phyloP scores from a whole-genome alignment of 35 echinoderm and acorn worm species.

The Lytechinus variegatus region DNA sequence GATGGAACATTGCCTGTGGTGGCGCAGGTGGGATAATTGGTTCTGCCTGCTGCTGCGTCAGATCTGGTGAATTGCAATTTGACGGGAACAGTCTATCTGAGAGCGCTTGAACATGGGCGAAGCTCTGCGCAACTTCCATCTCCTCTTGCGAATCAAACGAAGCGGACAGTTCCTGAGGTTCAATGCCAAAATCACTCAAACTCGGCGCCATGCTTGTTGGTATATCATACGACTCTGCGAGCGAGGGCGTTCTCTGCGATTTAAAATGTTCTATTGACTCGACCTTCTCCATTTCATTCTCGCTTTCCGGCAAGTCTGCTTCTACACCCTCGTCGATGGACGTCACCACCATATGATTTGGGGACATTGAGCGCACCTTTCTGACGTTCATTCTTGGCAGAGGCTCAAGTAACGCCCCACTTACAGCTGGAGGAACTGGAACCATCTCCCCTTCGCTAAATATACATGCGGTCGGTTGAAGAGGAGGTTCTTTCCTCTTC shows the following conservation, averaged over 20 bases:
- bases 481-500: conserved; percentile 72
- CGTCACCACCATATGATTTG: conserved; percentile 94
- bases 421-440: conserved; percentile 69
- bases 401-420: conserved; percentile 78
- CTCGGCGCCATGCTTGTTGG: conserved; percentile 77
- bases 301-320: conserved; percentile 88
- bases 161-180: conserved; percentile 89
- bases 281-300: conserved; percentile 70
- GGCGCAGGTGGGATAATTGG: conserved; percentile 53
- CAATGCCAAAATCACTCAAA: conserved; percentile 94
- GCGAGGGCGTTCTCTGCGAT: conserved; percentile 49
- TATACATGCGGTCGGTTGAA: conserved; percentile 61
- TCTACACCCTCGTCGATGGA: conserved; percentile 96
- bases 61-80: conserved; percentile 90
- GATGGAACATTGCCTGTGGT: conserved; percentile 62
- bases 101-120: conserved; percentile 73
- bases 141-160: conserved; percentile 98
- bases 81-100: conserved; percentile 64
- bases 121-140: conserved; percentile 96
- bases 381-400: conserved; percentile 67
- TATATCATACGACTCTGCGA: conserved; percentile 81
- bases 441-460: conserved; percentile 82
- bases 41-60: conserved; percentile 70
- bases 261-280: conserved; percentile 72
- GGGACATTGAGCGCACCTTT: conserved; percentile 86